Base-by-base conservation (phyloP, 1,140 invertebrate genomes). In the Drusus annulatus region DNA sequence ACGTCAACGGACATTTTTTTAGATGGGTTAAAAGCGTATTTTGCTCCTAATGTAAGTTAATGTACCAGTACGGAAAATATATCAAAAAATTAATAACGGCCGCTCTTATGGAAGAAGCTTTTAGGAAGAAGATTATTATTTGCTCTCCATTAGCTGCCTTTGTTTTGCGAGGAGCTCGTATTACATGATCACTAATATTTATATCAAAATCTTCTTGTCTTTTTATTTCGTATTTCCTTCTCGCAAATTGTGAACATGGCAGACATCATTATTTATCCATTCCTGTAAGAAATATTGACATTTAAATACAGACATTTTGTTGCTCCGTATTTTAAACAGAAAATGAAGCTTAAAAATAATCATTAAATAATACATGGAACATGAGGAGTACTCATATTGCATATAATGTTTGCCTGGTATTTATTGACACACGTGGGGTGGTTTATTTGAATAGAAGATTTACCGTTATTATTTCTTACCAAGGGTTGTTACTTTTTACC, bases 171-270 rank as follows among this genome's bases (percentile, higher is more conserved):
- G 71, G 36, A 68, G 54, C 68, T 83, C 81, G 54, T 80, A 76
- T 83, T 83, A 80, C 81, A 74, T 80, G 80, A 83, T 83, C 79
- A 79, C 54, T 73, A 58, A 80, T 83, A 80, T 80, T 78, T 77
- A 58, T 51, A 80, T 65, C 56, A 25, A 50, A 73, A 78, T 82
- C 65, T 68, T 68, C 50, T 10, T 13, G 10, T 45, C 36, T 56
- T 56, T 56, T 56, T 17, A 56, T 56, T 56, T 56, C n/a, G 19
- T 56, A 56, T 56, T 56, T 56, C 54, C n/a, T 56, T 10, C 36
- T 45, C 54, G 21, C 54, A n/a, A 56, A 56, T 56, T 56, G 54
- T 56, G n/a, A 17, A 56, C 10, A 56, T n/a, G n/a, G n/a, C 36
- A 13, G 25, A 28, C 28, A 25, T 21, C 21, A 28, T n/a, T 15